A percentile compares a stretch with the other conserved stretches of the same genome.
These are phyloP conservation scores for Drosophila littoralis DNA, from an alignment of 1,140 invertebrate species.

Conservation along the genomic window DNA sequence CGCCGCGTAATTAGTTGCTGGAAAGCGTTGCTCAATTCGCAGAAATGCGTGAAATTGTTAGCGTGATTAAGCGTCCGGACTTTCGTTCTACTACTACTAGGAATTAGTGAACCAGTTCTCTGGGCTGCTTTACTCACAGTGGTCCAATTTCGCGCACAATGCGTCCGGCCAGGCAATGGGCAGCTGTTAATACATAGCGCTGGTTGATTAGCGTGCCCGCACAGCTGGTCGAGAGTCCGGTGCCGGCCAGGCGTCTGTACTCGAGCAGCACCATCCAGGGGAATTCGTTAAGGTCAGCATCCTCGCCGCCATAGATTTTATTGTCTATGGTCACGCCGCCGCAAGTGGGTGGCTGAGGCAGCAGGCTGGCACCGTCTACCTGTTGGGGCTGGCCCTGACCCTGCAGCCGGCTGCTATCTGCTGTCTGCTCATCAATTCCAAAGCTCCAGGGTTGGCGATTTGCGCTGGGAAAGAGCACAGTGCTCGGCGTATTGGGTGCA, in stretches of 20 bases:
- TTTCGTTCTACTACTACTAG: conserved; percentile 7
- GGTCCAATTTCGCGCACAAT: conserved; percentile 84
- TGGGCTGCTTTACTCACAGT: conserved; percentile 84
- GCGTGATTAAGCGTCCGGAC: conserved; percentile 46
- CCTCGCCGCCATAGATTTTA: conserved; percentile 77
- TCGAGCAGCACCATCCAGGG: conserved; percentile 88
- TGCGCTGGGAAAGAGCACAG: conserved; percentile 39
- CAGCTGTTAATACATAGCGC: conserved; percentile 89
- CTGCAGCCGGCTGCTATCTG: not conserved
- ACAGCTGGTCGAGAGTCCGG: conserved; percentile 84
- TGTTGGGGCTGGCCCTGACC: not conserved
- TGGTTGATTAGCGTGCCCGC: conserved; percentile 86
- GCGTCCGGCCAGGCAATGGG: conserved; percentile 87
- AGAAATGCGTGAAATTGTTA: conserved; percentile 39
- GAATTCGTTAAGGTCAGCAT: conserved; percentile 85
- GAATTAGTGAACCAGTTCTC: conserved; percentile 15
- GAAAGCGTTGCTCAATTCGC: conserved; percentile 51
- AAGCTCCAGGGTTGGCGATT: conserved; percentile 55
- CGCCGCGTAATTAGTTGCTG: conserved; percentile 44
- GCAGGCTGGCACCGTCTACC: conserved; percentile 51
- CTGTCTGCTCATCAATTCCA: conserved; percentile 12
- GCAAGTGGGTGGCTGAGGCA: conserved; percentile 70
- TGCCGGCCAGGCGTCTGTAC: conserved; percentile 82
- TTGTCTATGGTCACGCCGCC: conserved; percentile 75
- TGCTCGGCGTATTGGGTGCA: conserved; percentile 14